A percentile compares a stretch with the other conserved stretches of the same genome.
phyloP scores from a whole-genome alignment of 2,888 invertebrate genomes.

The Beris chalybata region DNA sequence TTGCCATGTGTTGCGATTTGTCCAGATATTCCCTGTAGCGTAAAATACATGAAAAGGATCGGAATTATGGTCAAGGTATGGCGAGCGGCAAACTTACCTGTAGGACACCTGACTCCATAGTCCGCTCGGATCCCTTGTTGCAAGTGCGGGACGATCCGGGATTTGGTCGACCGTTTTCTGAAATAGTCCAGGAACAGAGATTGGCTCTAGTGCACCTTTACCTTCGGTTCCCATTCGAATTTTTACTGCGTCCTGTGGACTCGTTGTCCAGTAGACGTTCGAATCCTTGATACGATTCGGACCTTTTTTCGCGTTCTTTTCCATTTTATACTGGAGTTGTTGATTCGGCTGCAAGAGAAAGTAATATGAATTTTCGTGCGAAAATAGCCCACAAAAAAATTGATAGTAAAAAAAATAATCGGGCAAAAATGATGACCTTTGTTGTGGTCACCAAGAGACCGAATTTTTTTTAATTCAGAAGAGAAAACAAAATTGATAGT shows the following conservation, averaged over 20 bases:
- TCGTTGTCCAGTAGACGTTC: constrained; percentile 60
- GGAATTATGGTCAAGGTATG: background rate
- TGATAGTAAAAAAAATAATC: no score
- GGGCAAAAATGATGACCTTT: no score
- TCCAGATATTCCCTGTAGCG: constrained; percentile 69
- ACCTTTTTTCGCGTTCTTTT: constrained; percentile 2
- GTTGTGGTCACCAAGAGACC: no score
- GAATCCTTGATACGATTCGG: constrained; percentile 63
- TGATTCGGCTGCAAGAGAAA: background rate
- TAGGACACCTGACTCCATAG: constrained; percentile 67
- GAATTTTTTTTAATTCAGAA: no score
- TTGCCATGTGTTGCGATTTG: constrained; percentile 72
- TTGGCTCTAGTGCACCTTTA: constrained; percentile 60
- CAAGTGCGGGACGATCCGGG: constrained; percentile 67
- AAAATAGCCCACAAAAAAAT: no score
- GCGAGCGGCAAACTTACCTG: constrained; percentile 57
- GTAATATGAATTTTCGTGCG: no score
- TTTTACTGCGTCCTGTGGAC: constrained; percentile 65
- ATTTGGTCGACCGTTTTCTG: constrained; percentile 62
- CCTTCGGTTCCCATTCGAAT: constrained; percentile 61
- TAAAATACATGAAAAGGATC: constrained; percentile 3
- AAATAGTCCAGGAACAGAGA: constrained; percentile 74
- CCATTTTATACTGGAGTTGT: constrained; percentile 11
- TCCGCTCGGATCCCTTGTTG: constrained; percentile 59
- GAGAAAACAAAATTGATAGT: no score